Percentiles rank a stretch among this genome's conserved stretches.
These are phyloP conservation scores for Drosophila leontia DNA, from an alignment of 1,140 invertebrate species.

Conservation along the genomic window DNA sequence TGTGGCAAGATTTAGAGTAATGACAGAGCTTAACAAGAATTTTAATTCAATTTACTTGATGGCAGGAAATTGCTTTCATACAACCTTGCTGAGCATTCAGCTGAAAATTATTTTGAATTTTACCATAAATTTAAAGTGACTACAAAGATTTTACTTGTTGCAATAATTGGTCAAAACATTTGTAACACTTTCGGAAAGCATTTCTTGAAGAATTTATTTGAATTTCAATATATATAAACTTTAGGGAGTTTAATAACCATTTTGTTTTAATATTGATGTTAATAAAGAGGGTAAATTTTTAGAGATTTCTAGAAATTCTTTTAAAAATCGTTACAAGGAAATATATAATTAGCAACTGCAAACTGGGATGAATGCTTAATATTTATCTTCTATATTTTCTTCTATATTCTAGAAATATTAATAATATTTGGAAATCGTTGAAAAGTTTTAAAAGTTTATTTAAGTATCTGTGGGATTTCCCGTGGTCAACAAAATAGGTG, in stretches of 20 bases:
- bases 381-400: neutral
- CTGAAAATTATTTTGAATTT: conserved; percentile 18
- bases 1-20: conserved; percentile 48
- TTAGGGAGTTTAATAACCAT: neutral
- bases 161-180: conserved; percentile 24
- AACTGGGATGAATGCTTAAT: neutral
- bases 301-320: neutral
- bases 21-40: conserved; percentile 45
- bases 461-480: too few species aligned
- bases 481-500: neutral
- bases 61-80: conserved; percentile 41
- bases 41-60: conserved; percentile 49
- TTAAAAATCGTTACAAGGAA: neutral
- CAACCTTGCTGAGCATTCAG: conserved; percentile 14
- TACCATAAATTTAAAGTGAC: conserved; percentile 36
- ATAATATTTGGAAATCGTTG: too few species aligned
- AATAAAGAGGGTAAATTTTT: neutral
- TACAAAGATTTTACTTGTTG: neutral
- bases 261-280: neutral
- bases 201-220: rapidly evolving
- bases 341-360: neutral
- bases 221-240: neutral
- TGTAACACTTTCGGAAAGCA: neutral
- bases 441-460: neutral
- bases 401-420: too few species aligned